Conservation (phyloP, 2,797 vertebrate genomes). For the Hemibagrus guttatus region DNA sequence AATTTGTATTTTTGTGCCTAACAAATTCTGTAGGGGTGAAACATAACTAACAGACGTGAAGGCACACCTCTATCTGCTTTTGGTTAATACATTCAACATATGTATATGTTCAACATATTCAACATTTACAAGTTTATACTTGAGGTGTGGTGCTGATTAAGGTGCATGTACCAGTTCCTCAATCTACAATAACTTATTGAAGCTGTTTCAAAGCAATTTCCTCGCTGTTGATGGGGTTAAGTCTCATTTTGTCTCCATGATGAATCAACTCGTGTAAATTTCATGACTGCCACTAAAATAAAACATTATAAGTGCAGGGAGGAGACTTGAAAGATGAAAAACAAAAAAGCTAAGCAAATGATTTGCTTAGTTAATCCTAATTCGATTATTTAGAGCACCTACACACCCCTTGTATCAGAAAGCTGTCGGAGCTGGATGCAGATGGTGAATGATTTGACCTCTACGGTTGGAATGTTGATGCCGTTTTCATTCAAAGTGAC, state of each 20-base stretch:
- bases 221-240: background rate
- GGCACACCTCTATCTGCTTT: background rate
- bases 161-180: background rate
- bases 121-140: background rate
- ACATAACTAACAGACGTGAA: background rate
- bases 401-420: background rate
- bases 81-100: background rate
- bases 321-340: background rate
- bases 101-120: too few species aligned
- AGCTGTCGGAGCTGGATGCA: too few species aligned
- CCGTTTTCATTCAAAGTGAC: background rate
- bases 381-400: background rate
- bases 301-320: background rate
- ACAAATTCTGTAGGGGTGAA: background rate
- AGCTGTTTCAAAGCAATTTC: background rate
- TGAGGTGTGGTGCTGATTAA: background rate
- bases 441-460: background rate
- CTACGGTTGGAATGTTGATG: background rate
- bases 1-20: background rate
- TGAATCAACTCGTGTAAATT: background rate
- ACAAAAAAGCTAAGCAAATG: background rate
- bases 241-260: background rate
- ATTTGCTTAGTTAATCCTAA: background rate
- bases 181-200: background rate
- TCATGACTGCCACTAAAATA: background rate